Evolutionary conservation across 2,797 vertebrate genomes (phyloP), one percentile per base, ranked within the genome.

Genomic region (Prionace glauca): DNA sequence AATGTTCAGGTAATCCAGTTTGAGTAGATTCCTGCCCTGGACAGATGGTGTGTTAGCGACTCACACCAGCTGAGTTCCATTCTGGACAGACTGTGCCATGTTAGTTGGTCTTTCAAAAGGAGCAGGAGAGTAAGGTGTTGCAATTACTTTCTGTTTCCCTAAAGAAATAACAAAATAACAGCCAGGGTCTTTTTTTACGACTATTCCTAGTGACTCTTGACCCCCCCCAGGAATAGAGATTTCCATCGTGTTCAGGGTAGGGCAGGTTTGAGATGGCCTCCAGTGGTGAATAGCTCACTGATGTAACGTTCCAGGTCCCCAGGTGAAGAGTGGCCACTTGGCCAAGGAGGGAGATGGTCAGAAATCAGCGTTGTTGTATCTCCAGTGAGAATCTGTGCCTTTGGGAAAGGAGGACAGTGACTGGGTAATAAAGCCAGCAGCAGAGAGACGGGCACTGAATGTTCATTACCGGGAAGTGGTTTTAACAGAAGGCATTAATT

Each of bases 401-500:
- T 50, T n/a, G 10, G n/a, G n/a, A 92, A 65, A n/a, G 26, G 29
- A 91, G 88, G 10, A 36, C 1, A 91, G 11, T 65, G 88, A 91
- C 36, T 18, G 0, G n/a, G 32, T 24, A 67, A 69, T 69, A 67
- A 41, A 41, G 36, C 90, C 69, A 10, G n/a, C 50, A 56, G 90
- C 32, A 92, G 65, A n/a, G 29, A 92, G 18, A 2, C 22, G 65
- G 62, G 14, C 29, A 24, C 90, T 41, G n/a, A 67, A 62, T 18
- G 29, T 62, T 90, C 50, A 32, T 62, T 60, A 32, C 72, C 72
- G 26, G 29, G 9, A 32, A 91, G 62, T 67, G 62, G 90, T 69
- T 92, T 92, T 92, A 92, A 92, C 18, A 92, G 62, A 92, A 92
- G 90, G 62, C 36, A 92, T n/a, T 69, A 69, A 92, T 92, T 18